Evolutionary conservation across 1,140 invertebrate genomes (phyloP), one percentile per base, ranked within the genome.

Genomic region (Zaprionus lachaisei): DNA sequence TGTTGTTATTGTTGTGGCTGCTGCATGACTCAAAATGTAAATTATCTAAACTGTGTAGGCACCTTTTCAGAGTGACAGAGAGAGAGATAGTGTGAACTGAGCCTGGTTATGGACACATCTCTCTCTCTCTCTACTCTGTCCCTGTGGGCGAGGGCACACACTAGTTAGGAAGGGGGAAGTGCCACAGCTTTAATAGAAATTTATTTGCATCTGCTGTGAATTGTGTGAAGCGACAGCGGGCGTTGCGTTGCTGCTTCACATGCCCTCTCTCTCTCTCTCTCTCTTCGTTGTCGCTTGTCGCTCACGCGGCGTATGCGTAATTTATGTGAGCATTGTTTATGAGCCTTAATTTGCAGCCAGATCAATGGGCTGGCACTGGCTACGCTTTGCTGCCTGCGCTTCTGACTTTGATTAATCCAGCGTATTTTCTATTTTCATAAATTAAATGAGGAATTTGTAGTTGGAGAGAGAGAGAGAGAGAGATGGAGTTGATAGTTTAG

Each of bases 141-240:
- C 17, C n/a, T 7, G n/a, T 47, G 41, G 5, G 47, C 47, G 47
- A 22, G 9, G 9, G 47, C 17, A 17, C 12, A 24, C 12, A 24
- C 47, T 51, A 17, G 41, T 17, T 17, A 9, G 41, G 1, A 31
- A 12, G 49, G 38, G 51, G 28, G 14, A 14, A 22, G 31, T 14
- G 28, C 14, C 28, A 5, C 65, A 69, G 56, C 65, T 84, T 84
- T 90, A 89, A 89, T 89, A 79, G 84, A 84, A 89, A 89, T 89
- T 89, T 89, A 89, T 89, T 79, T 89, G 81, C 84, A 89, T 90
- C 85, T 89, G 74, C 64, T 87, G 31, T 34, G 31, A 11, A 34
- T 34, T 34, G 31, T 34, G 84, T 90, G 84, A 66, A 84, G 81
- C 76, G 85, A 84, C 84, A 81, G 84, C 85, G 71, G 81, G 84